Evolutionary conservation across 2,888 invertebrate species (phyloP).

Genomic region (Cheilosia soror): DNA sequence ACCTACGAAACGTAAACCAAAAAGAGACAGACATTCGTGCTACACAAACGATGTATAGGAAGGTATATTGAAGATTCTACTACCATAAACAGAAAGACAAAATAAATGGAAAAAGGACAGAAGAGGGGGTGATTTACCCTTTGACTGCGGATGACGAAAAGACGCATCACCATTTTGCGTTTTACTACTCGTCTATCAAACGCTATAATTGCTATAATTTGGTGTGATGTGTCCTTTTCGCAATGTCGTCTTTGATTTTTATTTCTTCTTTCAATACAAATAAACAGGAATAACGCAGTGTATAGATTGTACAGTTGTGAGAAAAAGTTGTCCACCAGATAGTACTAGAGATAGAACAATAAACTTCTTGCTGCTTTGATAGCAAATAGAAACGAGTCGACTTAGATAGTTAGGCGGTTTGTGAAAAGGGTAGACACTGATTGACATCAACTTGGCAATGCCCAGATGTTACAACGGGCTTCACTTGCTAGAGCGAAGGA

Average conservation of each 20-base stretch:
- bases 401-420: no score
- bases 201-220: constrained; percentile 58
- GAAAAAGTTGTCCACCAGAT: no score
- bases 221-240: constrained; percentile 23
- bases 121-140: background rate
- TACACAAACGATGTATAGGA: background rate
- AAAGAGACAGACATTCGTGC: background rate
- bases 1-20: constrained; percentile 18
- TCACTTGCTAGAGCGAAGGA: no score
- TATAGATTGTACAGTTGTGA: background rate
- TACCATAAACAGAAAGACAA: background rate
- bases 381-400: no score
- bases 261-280: constrained; percentile 13
- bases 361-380: no score
- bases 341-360: no score
- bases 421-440: no score
- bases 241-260: constrained; percentile 31
- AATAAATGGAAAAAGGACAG: background rate
- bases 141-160: background rate
- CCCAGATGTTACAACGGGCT: no score
- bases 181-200: constrained; percentile 34
- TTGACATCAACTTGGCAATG: no score
- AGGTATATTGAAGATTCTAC: background rate
- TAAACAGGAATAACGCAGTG: background rate
- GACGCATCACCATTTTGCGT: constrained; percentile 17